These are phyloP conservation scores for Pocillopora damicornis DNA, from an alignment of 64 coral and sea anemone genomes.

Conservation along the genomic window DNA sequence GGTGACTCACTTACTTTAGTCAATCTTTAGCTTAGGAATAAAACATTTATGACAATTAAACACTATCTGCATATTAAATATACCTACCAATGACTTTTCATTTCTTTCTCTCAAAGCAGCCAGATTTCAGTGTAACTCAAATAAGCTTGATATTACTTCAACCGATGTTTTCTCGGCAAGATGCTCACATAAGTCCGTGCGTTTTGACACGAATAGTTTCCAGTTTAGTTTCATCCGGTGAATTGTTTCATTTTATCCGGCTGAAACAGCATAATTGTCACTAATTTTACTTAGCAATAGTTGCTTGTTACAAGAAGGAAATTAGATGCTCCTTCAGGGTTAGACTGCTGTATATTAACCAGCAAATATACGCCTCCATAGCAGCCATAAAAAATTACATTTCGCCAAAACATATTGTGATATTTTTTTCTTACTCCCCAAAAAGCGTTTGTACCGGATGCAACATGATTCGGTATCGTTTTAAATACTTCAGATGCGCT, in stretches of 20 bases:
- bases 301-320: background rate
- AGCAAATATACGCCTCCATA: background rate
- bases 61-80: no score
- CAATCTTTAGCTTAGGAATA: no score
- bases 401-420: background rate
- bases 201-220: background rate
- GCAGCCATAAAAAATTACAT: background rate
- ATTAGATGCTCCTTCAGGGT: background rate
- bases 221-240: background rate
- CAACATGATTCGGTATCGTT: background rate
- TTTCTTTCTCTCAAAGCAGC: no score
- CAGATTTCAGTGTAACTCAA: no score
- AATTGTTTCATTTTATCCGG: background rate
- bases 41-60: no score
- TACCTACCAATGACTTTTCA: no score
- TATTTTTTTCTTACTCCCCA: background rate
- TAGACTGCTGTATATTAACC: background rate
- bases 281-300: background rate
- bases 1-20: no score
- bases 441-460: background rate
- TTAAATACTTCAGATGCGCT: no score
- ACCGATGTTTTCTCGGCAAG: no score
- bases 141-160: no score
- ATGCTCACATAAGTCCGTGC: no score
- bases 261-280: background rate